Evolutionary conservation across 2,113 vertebrate genomes (phyloP), one percentile per base, ranked within the genome.

Genomic region (Dromas ardeola): DNA sequence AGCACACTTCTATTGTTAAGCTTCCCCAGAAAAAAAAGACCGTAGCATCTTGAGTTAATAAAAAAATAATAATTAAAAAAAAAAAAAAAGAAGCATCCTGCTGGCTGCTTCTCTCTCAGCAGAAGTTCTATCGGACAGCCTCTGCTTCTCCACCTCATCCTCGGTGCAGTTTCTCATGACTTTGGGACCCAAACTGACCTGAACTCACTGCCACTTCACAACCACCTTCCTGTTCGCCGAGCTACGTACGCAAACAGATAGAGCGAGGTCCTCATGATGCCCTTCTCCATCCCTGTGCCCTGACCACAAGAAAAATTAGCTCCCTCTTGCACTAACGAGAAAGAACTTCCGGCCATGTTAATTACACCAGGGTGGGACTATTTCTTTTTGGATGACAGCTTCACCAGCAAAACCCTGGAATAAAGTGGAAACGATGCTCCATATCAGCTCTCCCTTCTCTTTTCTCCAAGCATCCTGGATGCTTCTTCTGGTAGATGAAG

Each of bases 191-290:
- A 34, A 61, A n/a, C 27, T 55, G 71, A 26, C 47, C 25, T 8
- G 7, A 85, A 50, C 30, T 53, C 52, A 25, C 38, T 2, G 30
- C 0, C 8, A 47, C 19, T n/a, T 18, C 73, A 30, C 10, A n/a
- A 38, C 49, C 61, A 19, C 42, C 26, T 30, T 63, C 59, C 55
- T 18, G 13, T 26, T 26, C 2, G 0, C 66, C 43, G 45, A 61
- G 52, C 26, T 34, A 23, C 5, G 2, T 5, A 26, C 0, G 0
- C n/a, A 49, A 47, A 70, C 0, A 58, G 21, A 8, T 10, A 34
- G 5, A 63, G 20, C 0, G 4, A 55, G 18, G n/a, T 27, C 40
- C 66, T 53, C 17, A 0, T 0, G 0, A 5, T n/a, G 42, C 23
- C 34, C 23, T 74, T 80, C 34, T 11, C 62, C 62, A 26, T 16